Base-by-base conservation (phyloP, 92 coral and sea anemone species). In the Chrysogorgia sp. region DNA sequence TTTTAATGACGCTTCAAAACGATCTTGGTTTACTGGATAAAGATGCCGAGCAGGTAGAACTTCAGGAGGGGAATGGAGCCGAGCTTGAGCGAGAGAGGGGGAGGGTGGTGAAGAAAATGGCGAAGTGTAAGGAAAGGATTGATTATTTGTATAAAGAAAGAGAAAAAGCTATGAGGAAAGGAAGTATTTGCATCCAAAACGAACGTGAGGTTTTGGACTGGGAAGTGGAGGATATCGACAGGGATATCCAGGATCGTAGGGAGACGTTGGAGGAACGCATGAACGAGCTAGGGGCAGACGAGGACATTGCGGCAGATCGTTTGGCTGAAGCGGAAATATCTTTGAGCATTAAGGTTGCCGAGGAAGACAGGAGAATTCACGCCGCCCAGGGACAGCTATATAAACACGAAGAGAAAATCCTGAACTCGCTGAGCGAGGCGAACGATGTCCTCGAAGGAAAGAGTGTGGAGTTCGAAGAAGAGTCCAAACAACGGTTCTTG, bases 261-360 rank as follows among this genome's bases (percentile, higher is more conserved):
- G 68, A 47, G 17, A 55, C 59, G 23, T 71, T 89, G 49, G 92
- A 88, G 53, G 92, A 96, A 13, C 81, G 81, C 48, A 80, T 91
- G 33, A 63, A 59, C 50, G 92, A 92, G 25, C 85, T 84, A 37
- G 99, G 92, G 40, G 85, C 88, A 17, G 79, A 81, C 63, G 79
- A 92, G 82, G 96, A 96, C 57, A 81, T 89, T 28, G 88, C 97
- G 55, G 97, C 97, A 3, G 99, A 96, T 49, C 84, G 85, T 34
- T 75, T 96, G 2, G 91, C 97, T 14, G 97, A 96, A 55, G 91
- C 91, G 40, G 96, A 96, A 43, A 79, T 64, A 33, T 60, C 83
- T 23, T 45, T 92, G 30, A 96, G 86, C 40, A 77, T 81, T n/a
- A 89, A 83, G 58, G 86, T 93, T 0, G 81, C 80, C 80, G 96